A percentile compares a stretch with the other conserved stretches of the same genome.
phyloP scores from a whole-genome alignment of 2,888 invertebrate species.

The Mactromeris polynyma region DNA sequence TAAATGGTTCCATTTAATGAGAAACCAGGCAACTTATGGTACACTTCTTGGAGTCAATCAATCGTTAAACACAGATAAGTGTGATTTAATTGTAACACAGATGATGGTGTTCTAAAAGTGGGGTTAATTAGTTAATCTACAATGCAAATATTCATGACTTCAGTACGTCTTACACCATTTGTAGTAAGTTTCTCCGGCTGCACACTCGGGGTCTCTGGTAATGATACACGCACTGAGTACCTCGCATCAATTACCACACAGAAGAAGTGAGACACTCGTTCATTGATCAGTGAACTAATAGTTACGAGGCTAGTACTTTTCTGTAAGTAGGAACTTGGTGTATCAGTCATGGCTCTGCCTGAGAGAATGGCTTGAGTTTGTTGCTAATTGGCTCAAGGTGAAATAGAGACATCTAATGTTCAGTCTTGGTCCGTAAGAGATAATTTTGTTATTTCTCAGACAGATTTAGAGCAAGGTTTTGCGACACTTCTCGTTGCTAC shows the following conservation, averaged over 20 bases:
- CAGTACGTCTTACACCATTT: too few species aligned
- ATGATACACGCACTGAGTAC: too few species aligned
- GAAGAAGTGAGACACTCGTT: too few species aligned
- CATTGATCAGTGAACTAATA: too few species aligned
- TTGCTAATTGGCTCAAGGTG: background rate
- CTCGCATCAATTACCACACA: too few species aligned
- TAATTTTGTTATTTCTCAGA: background rate
- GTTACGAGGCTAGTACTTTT: too few species aligned
- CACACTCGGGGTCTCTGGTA: too few species aligned
- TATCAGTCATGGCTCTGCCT: background rate
- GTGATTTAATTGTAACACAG: background rate
- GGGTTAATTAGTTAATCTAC: background rate
- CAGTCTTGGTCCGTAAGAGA: background rate
- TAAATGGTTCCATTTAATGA: too few species aligned
- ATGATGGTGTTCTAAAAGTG: background rate
- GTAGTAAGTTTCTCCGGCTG: too few species aligned
- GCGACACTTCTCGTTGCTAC: background rate
- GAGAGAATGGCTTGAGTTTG: background rate
- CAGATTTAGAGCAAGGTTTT: background rate
- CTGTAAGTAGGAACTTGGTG: too few species aligned
- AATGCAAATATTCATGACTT: background rate
- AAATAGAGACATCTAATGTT: background rate
- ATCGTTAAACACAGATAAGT: background rate
- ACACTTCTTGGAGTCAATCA: background rate
- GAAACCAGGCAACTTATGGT: background rate